Evolutionary conservation across 2,888 invertebrate species (phyloP), one percentile per base, ranked within the genome.

Genomic region (Netelia inedita): DNA sequence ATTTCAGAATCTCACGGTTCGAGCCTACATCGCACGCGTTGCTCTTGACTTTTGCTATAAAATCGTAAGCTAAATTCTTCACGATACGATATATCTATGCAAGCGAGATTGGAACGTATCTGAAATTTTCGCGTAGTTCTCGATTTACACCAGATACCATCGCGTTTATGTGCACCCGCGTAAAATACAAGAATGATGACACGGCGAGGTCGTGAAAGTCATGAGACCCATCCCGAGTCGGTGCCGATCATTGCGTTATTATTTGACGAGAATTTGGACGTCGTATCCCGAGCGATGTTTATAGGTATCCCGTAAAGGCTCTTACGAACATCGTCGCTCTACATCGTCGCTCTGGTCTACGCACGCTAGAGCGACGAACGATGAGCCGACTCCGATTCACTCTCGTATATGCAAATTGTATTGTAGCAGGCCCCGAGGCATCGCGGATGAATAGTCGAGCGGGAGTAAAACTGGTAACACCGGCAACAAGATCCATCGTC

Each of bases 331-430:
- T 57, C 41, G 16, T 57, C 41, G 16, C 19, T 65, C 55, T 57
- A 63, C 69, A 14, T 14, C 46, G 46, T 14, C 46, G 14, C 46
- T 46, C 11, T 16, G 41, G 11, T 57, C 43, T 28, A 35, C 46
- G 35, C 28, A 28, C 50, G 69, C 21, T 53, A 57, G 55, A n/a
- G 19, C 16, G 74, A 65, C 61, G 73, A 55, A 74, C 68, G 46
- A 55, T 53, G 21, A 79, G 75, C 71, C 72, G 50, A 66, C 57
- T 74, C 69, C 19, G 57, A 19, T 21, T 65, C 61, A 41, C 50
- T 35, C 75, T 59, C 59, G 28, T 59, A 59, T n/a, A 59, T 72
- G 71, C 83, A 84, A 84, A 84, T 84, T 80, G 41, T 61, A 80
- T 80, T 76, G 66, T 53, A 61, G 53, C 0, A 11, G 3, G 11